Evolutionary conservation across 2,888 invertebrate species (phyloP).

Genomic region (Platycnemis pennipes): DNA sequence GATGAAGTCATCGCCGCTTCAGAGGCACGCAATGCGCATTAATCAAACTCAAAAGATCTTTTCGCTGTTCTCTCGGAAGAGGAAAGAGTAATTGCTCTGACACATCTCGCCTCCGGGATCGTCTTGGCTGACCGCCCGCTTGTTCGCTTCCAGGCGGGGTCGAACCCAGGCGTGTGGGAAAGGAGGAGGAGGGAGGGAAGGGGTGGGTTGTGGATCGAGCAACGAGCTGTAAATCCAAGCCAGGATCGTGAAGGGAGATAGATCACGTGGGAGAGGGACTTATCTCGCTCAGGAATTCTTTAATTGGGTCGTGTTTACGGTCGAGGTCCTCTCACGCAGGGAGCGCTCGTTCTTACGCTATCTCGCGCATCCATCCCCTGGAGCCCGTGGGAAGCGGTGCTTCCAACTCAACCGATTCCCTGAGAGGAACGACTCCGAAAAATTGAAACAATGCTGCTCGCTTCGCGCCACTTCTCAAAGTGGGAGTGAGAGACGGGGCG

Average conservation of each 20-base stretch:
- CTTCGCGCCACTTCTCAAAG: not conserved
- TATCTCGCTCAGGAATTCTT: constrained; percentile 10
- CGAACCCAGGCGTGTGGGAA: not conserved
- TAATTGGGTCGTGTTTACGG: constrained; percentile 36
- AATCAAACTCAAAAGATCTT: not conserved
- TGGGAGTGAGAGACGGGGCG: not conserved
- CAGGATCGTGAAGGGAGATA: not conserved
- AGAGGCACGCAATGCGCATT: not conserved
- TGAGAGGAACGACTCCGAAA: not conserved
- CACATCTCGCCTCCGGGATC: not conserved
- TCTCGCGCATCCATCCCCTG: not conserved
- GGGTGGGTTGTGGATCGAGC: too few species aligned
- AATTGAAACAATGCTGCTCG: not conserved
- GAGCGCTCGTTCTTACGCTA: not conserved
- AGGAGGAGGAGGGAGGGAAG: too few species aligned
- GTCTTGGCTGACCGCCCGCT: not conserved
- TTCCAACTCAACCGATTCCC: not conserved
- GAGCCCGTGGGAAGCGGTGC: not conserved
- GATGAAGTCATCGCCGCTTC: constrained; percentile 5
- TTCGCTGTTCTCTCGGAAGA: not conserved
- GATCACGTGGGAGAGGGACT: not conserved
- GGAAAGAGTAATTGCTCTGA: not conserved
- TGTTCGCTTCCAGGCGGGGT: not conserved
- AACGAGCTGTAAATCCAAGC: too few species aligned
- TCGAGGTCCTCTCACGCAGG: not conserved